Conservation (phyloP, 1,140 invertebrate genomes). For the Drosophila baimaii region DNA sequence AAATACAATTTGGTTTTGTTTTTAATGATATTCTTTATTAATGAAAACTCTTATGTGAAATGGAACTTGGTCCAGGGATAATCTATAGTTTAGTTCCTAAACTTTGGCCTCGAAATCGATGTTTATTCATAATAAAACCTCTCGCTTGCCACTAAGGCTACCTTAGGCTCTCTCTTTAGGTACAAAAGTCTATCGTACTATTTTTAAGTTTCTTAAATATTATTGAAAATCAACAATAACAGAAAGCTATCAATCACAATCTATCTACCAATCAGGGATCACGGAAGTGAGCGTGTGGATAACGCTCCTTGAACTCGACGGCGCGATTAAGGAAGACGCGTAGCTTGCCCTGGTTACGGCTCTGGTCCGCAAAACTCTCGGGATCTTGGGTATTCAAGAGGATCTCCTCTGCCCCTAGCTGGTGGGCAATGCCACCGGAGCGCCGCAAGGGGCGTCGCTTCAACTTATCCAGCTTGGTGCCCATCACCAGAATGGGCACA, state of each 20-base stretch:
- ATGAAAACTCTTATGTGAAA: neutral
- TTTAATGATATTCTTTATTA: neutral
- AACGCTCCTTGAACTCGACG: slow-evolving; percentile 59
- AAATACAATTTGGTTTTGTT: too few relatives aligned
- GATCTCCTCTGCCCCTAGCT: slow-evolving; percentile 57
- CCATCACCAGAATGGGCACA: slow-evolving; percentile 64
- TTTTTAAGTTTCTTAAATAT: slow-evolving; percentile 7
- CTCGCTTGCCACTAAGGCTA: too few relatives aligned
- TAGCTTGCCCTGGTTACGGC: slow-evolving; percentile 53
- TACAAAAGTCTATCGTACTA: neutral
- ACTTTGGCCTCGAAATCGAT: neutral
- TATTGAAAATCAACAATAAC: slow-evolving; percentile 29
- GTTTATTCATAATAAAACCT: neutral
- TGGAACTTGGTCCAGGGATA: neutral
- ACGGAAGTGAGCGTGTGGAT: slow-evolving; percentile 12
- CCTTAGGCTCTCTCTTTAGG: too few relatives aligned
- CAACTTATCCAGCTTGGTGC: slow-evolving; percentile 56
- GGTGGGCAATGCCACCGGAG: slow-evolving; percentile 42
- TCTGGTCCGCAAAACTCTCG: slow-evolving; percentile 21
- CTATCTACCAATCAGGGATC: slow-evolving; percentile 8
- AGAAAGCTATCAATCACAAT: slow-evolving; percentile 14
- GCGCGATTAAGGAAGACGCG: slow-evolving; percentile 47
- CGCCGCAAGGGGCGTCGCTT: slow-evolving; percentile 20
- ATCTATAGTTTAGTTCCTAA: too few relatives aligned
- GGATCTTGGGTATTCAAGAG: slow-evolving; percentile 53